Evolutionary conservation across 1,140 invertebrate genomes (phyloP), one percentile per base, ranked within the genome.

Genomic region (Paraescarpia echinospica): DNA sequence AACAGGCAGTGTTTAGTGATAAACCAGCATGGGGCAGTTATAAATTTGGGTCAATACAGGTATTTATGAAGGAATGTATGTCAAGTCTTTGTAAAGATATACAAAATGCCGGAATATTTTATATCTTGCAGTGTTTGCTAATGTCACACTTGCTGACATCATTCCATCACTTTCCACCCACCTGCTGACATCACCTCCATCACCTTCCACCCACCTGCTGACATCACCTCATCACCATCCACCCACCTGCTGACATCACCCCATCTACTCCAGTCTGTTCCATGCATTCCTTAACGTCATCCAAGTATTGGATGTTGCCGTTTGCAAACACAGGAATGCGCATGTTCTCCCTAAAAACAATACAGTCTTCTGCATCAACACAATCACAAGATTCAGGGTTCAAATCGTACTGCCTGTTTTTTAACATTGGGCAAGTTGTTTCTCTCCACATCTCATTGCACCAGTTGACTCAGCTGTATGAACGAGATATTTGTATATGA

Each of bases 241-340:
- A 92, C 34, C 77, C 33, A 92, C 92, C 92, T 90, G 93, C 93
- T 33, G 92, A 91, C 93, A 93, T 93, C 14, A 93, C 93, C 33
- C 93, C 93, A n/a, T 93, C 48, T 1, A 48, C 92, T 35, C 98
- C 98, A 1, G 99, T 99, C 93, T 97, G 97, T 93, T 97, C 96
- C 35, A 99, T 95, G 95, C 99, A 99, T 91, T 97, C 96, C 89
- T 98, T 95, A 0, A 99, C 97, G 97, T 99, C 99, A 95, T 97
- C 97, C 92, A 98, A 95, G 94, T 98, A 98, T 95, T 99, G 98
- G 93, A 99, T 99, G 95, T 99, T 99, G 8, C 99, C 99, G 97
- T 99, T 99, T 8, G 99, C 98, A 95, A 99, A 97, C 93, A 99
- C 98, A 34, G 99, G 99, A 94, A 99, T 98, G 92, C 97, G 97